Evolutionary conservation across 2,797 vertebrate genomes (phyloP).

Genomic region (Enteromius unitaeniatus): DNA sequence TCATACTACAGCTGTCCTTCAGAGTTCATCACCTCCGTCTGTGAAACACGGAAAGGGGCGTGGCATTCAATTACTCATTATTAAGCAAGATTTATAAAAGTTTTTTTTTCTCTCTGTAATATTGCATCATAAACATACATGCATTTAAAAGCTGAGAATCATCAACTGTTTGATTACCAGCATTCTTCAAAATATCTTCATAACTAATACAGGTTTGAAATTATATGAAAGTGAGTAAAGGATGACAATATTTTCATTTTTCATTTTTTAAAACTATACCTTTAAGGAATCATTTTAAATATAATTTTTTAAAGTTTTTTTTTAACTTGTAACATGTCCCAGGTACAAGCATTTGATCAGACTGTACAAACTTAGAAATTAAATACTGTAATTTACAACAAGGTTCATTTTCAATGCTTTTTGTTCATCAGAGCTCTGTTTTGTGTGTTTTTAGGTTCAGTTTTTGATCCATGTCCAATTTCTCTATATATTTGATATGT

Average conservation of each 20-base stretch:
- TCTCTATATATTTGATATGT: not conserved
- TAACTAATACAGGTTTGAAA: too few species aligned
- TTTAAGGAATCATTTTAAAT: not conserved
- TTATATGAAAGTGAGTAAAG: not conserved
- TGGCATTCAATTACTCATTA: conserved; percentile 82
- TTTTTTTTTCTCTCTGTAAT: not conserved
- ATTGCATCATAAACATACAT: not conserved
- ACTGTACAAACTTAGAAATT: not conserved
- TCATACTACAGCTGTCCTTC: conserved; percentile 29
- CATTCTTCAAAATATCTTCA: too few species aligned
- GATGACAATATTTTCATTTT: not conserved
- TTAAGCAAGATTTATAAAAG: too few species aligned
- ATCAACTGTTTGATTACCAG: too few species aligned
- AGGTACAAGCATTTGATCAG: not conserved
- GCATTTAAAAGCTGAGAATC: too few species aligned
- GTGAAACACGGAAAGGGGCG: conserved; percentile 75
- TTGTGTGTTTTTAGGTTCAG: not conserved
- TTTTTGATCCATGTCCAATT: not conserved
- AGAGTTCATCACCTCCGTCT: conserved; percentile 62
- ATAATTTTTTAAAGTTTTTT: not conserved
- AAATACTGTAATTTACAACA: not conserved
- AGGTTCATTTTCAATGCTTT: not conserved
- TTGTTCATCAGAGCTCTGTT: not conserved
- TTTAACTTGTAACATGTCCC: not conserved
- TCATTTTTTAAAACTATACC: not conserved